A percentile compares a stretch with the other conserved stretches of the same genome.
Conservation (phyloP, 2,888 invertebrate genomes). For the Thymelicus acteon region DNA sequence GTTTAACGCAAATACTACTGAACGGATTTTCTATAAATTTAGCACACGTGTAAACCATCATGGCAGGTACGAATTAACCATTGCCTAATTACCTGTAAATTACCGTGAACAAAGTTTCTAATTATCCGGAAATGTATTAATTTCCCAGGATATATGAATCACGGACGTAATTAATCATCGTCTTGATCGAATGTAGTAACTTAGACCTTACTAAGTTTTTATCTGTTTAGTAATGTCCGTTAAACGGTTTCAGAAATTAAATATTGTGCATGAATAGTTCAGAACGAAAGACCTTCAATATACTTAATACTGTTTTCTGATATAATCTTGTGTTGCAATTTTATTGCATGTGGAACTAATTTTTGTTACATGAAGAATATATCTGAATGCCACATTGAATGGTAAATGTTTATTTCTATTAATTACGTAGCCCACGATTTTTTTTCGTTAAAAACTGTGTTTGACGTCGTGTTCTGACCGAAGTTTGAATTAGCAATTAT, state of each 20-base stretch:
- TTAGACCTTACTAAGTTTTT: background rate
- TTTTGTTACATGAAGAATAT: background rate
- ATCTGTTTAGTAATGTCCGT: constrained; percentile 22
- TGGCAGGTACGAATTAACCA: background rate
- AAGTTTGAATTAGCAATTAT: no score
- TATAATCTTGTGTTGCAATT: constrained; percentile 1
- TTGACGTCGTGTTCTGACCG: no score
- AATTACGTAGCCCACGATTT: no score
- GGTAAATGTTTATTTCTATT: no score
- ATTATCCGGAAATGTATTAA: constrained; percentile 14
- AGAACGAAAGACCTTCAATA: constrained; percentile 24
- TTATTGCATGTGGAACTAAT: background rate
- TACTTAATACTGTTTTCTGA: constrained; percentile 10
- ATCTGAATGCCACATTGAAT: no score
- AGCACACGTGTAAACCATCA: no score
- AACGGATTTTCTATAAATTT: no score
- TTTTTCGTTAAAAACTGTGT: no score
- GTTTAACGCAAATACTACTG: no score
- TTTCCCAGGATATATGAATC: constrained; percentile 29
- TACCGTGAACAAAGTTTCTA: constrained; percentile 24
- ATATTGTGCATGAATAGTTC: constrained; percentile 13
- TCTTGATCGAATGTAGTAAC: constrained; percentile 11
- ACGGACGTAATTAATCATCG: constrained; percentile 30
- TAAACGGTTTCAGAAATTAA: constrained; percentile 13
- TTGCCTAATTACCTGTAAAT: background rate